These are phyloP conservation scores for Acrossocheilus fasciatus DNA, from an alignment of 2,797 vertebrate species.

Conservation along the genomic window DNA sequence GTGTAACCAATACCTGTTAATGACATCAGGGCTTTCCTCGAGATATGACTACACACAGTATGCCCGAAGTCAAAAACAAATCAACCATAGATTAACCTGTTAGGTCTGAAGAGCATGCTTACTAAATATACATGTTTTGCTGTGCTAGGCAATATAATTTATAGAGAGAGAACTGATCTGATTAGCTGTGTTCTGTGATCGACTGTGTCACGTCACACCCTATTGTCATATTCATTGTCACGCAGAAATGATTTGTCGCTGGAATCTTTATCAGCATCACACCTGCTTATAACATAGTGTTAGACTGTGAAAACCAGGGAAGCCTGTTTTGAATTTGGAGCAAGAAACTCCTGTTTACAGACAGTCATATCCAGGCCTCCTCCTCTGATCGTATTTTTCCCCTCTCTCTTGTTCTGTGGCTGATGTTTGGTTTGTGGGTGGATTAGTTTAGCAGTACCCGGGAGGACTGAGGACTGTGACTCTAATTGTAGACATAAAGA, in stretches of 20 bases:
- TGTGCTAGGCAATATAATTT: not conserved
- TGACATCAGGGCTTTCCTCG: not conserved
- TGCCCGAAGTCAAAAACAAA: not conserved
- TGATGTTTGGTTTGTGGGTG: slow-evolving; percentile 52
- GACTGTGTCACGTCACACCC: not conserved
- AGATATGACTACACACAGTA: not conserved
- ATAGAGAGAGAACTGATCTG: not conserved
- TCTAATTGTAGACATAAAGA: slow-evolving; percentile 70
- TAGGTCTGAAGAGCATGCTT: not conserved
- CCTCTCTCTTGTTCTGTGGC: not conserved
- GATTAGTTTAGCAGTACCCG: slow-evolving; percentile 59
- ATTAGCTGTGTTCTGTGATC: not conserved
- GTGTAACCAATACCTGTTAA: slow-evolving; percentile 8
- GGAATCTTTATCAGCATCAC: not conserved
- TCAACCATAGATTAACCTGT: not conserved
- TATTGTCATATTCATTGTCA: not conserved
- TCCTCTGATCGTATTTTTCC: slow-evolving; percentile 8
- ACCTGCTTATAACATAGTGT: not conserved
- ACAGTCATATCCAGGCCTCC: not conserved
- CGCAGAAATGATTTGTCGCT: not conserved
- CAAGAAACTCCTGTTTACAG: slow-evolving; percentile 12
- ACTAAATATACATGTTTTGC: not conserved
- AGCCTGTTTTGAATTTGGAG: slow-evolving; percentile 30
- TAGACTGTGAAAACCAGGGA: slow-evolving; percentile 15
- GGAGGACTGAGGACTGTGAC: slow-evolving; percentile 61